phyloP scores from a whole-genome alignment of 1,140 invertebrate species.

The Drosophila pseudoobscura region DNA sequence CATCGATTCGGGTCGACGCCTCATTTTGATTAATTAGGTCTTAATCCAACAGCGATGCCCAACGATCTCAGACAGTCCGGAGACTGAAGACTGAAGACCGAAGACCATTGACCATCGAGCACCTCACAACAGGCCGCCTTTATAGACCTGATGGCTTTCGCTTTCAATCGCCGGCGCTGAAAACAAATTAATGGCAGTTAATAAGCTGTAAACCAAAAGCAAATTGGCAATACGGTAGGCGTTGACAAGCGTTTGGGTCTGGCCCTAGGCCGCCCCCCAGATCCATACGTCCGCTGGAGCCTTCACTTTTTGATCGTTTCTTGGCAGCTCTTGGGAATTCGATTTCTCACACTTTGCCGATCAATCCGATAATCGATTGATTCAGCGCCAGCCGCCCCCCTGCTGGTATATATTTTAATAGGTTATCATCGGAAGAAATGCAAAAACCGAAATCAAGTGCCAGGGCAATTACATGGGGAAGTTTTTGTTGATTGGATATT shows the following conservation, averaged over 20 bases:
- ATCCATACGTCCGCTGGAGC: constrained; percentile 15
- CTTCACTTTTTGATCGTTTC: constrained; percentile 52
- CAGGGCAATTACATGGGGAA: constrained; percentile 3
- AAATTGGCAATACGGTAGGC: constrained; percentile 55
- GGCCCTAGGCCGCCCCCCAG: constrained; percentile 26
- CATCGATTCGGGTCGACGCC: constrained; percentile 33
- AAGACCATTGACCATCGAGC: constrained; percentile 24
- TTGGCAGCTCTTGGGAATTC: constrained; percentile 49
- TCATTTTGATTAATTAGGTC: constrained; percentile 58
- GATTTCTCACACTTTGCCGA: constrained; percentile 74
- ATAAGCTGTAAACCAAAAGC: constrained; percentile 40
- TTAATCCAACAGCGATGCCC: constrained; percentile 34
- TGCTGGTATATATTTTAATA: constrained; percentile 60
- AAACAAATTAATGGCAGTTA: constrained; percentile 49
- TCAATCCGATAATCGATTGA: constrained; percentile 59
- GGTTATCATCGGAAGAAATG: constrained; percentile 34
- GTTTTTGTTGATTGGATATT: constrained; percentile 9
- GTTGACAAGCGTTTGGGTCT: constrained; percentile 36
- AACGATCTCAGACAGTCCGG: constrained; percentile 21
- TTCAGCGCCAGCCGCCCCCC: constrained; percentile 16
- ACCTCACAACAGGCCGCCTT: constrained; percentile 32
- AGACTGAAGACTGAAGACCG: neutral
- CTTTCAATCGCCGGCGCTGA: constrained; percentile 53
- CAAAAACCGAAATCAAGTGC: constrained; percentile 28
- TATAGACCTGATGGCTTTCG: constrained; percentile 60